Conservation (phyloP, 2,888 invertebrate genomes). For the Eupithecia abbreviata region DNA sequence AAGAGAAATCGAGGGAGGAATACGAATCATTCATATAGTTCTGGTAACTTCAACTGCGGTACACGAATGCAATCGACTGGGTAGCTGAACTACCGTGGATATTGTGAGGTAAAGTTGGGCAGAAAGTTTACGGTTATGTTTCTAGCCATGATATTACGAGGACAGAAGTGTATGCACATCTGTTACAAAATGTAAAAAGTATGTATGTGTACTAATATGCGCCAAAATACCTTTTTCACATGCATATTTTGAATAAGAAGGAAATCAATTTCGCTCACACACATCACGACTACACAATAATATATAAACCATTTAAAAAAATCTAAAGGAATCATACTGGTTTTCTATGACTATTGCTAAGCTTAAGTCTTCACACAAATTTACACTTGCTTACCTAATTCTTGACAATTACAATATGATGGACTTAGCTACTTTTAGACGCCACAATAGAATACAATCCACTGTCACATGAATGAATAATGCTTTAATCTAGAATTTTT, state of each 20-base stretch:
- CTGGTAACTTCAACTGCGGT: not conserved
- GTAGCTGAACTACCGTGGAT: not conserved
- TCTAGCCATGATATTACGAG: not conserved
- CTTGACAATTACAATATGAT: no score
- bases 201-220: no score
- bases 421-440: not conserved
- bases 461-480: not conserved
- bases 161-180: not conserved
- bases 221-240: no score
- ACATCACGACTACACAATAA: no score
- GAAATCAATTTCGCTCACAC: no score
- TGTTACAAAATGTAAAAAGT: no score
- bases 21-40: slow-evolving; percentile 19
- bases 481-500: not conserved
- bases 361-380: no score
- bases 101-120: not conserved
- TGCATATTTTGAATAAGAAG: no score
- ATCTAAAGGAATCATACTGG: no score
- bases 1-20: slow-evolving; percentile 13
- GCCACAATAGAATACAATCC: not conserved
- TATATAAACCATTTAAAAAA: no score
- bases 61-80: slow-evolving; percentile 3
- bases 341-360: no score
- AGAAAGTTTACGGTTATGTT: not conserved
- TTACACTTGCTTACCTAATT: no score